A percentile compares a stretch with the other conserved stretches of the same genome.
phyloP scores from a whole-genome alignment of 2,797 vertebrate species.

The Argentina silus region DNA sequence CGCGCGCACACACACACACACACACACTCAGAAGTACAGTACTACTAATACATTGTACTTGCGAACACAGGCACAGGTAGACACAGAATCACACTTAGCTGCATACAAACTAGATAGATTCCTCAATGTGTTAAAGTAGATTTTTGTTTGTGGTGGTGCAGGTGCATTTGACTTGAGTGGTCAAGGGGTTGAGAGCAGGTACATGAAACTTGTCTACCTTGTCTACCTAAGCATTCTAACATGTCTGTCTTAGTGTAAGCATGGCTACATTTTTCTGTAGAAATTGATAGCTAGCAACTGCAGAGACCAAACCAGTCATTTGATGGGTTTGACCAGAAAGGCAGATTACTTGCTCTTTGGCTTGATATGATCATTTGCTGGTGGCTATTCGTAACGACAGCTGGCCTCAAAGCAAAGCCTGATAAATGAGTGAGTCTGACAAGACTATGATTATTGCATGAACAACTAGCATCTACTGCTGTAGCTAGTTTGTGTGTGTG shows the following conservation, averaged over 20 bases:
- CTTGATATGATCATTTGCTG: slow-evolving; percentile 2
- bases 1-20: slow-evolving; percentile 52
- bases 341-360: slow-evolving; percentile 1
- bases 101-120: not conserved
- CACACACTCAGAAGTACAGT: slow-evolving; percentile 21
- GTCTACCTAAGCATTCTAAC: no score
- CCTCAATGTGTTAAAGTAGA: not conserved
- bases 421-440: not conserved
- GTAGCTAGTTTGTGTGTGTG: no score
- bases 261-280: no score
- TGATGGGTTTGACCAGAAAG: slow-evolving; percentile 3
- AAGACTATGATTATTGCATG: not conserved
- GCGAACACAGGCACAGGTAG: slow-evolving; percentile 4
- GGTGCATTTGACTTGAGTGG: no score
- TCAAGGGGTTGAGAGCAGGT: no score
- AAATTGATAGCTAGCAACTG: not conserved
- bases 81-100: slow-evolving; percentile 14
- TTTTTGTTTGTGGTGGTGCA: not conserved
- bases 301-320: not conserved
- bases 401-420: not conserved
- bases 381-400: not conserved
- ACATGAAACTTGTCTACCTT: no score
- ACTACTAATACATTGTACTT: slow-evolving; percentile 36
- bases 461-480: no score
- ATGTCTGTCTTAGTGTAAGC: no score